Evolutionary conservation across 2,113 vertebrate species (phyloP).

Genomic region (Pedetes capensis): DNA sequence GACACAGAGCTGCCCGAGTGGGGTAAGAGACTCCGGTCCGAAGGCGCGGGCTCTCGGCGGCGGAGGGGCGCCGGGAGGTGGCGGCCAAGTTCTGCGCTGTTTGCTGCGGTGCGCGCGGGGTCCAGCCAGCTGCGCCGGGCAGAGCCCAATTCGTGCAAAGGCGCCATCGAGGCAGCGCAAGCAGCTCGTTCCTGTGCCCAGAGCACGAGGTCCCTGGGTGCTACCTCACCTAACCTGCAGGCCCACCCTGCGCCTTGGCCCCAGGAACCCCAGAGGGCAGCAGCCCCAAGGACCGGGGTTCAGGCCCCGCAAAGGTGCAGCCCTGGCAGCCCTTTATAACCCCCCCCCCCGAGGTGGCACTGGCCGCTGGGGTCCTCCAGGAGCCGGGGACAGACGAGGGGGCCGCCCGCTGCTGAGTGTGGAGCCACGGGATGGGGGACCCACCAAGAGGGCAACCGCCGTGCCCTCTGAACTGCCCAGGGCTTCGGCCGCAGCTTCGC

Average conservation of each 20-base stretch:
- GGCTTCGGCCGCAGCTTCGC: slow-evolving; percentile 57
- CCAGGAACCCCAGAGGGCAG: neutral
- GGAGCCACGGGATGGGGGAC: neutral
- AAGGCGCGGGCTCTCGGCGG: neutral
- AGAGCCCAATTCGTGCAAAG: neutral
- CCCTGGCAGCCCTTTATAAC: neutral
- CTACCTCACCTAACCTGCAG: neutral
- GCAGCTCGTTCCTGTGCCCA: neutral
- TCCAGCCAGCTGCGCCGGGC: neutral
- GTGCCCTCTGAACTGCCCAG: slow-evolving; percentile 10
- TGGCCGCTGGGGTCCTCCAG: neutral
- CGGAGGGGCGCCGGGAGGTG: neutral
- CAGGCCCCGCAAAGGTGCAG: neutral
- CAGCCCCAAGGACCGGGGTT: neutral
- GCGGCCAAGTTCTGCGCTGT: neutral
- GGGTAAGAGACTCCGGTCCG: slow-evolving; percentile 55
- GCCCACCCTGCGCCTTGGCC: neutral
- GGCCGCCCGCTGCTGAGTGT: neutral
- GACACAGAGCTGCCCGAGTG: slow-evolving; percentile 23
- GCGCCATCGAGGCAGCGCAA: slow-evolving; percentile 45
- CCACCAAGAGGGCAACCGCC: neutral
- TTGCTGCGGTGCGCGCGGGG: neutral
- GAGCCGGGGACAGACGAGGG: neutral
- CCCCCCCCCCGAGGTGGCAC: no score
- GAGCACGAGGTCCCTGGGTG: neutral